A percentile compares a stretch with the other conserved stretches of the same genome.
phyloP scores from a whole-genome alignment of 2,113 vertebrate species.

The Channa argus region DNA sequence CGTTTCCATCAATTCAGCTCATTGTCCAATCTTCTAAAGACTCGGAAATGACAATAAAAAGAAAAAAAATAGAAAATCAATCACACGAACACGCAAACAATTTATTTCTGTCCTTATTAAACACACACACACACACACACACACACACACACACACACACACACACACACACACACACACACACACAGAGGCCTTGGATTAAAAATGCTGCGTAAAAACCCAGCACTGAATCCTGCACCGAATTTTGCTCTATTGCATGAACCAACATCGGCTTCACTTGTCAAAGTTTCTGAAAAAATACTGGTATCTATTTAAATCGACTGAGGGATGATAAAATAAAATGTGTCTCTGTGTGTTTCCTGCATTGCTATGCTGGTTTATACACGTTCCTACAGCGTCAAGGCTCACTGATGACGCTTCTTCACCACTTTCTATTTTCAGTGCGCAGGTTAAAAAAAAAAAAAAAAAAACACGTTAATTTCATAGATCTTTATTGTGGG shows the following conservation, averaged over 20 bases:
- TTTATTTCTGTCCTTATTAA: background rate
- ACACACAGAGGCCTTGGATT: slow-evolving; percentile 15
- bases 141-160: background rate
- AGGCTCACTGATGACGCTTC: background rate
- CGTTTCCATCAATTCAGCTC: background rate
- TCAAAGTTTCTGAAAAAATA: background rate
- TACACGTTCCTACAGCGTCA: background rate
- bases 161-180: background rate
- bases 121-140: background rate
- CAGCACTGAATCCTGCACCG: background rate
- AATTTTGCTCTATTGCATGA: too few species aligned
- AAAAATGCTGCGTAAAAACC: background rate
- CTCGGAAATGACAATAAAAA: background rate
- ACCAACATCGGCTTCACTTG: background rate
- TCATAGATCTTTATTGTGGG: background rate
- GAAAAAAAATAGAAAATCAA: background rate
- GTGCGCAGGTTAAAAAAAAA: background rate
- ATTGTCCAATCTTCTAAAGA: background rate
- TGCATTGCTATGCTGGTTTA: background rate
- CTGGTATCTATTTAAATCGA: background rate
- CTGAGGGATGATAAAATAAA: too few species aligned
- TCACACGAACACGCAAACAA: background rate
- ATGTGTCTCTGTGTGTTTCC: background rate
- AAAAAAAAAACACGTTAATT: background rate
- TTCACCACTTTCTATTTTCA: background rate